A percentile compares a stretch with the other conserved stretches of the same genome.
These are phyloP conservation scores for Lepidurus packardi DNA, from an alignment of 1,140 invertebrate genomes.

Conservation along the genomic window DNA sequence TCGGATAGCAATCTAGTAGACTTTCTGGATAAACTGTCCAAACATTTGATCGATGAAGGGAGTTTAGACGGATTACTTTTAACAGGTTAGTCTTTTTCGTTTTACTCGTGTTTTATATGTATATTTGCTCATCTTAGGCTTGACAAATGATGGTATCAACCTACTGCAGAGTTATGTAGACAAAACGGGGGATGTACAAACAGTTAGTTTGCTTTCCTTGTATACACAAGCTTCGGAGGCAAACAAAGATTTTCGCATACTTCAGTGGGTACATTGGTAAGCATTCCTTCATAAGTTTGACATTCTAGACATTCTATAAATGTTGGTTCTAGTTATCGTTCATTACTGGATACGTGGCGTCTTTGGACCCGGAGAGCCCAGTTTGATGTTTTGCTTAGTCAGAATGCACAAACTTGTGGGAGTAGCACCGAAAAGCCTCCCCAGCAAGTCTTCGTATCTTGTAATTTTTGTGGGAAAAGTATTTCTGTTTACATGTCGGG, in stretches of 20 bases:
- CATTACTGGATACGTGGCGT: slow-evolving; percentile 69
- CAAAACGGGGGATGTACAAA: slow-evolving; percentile 85
- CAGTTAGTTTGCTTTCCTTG: slow-evolving; percentile 63
- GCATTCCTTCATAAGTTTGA: neutral
- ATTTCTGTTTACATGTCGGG: slow-evolving; percentile 70
- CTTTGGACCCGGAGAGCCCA: slow-evolving; percentile 72
- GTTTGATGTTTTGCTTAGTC: slow-evolving; percentile 66
- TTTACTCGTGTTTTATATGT: neutral
- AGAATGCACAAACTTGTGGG: slow-evolving; percentile 48
- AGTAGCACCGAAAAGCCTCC: slow-evolving; percentile 51
- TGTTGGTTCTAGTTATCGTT: slow-evolving; percentile 56
- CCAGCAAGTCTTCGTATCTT: slow-evolving; percentile 79
- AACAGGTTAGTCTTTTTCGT: slow-evolving; percentile 55
- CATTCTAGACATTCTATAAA: neutral
- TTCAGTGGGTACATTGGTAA: slow-evolving; percentile 31
- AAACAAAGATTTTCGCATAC: slow-evolving; percentile 27
- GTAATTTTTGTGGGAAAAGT: slow-evolving; percentile 90
- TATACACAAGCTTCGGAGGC: slow-evolving; percentile 25
- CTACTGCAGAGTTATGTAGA: slow-evolving; percentile 85
- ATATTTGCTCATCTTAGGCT: slow-evolving; percentile 49
- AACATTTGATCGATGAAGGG: slow-evolving; percentile 65
- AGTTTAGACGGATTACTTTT: slow-evolving; percentile 79
- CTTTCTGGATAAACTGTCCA: slow-evolving; percentile 65
- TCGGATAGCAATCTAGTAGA: slow-evolving; percentile 71
- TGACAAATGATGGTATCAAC: slow-evolving; percentile 61